Base-by-base conservation (phyloP, 53 echinoderm and acorn worm species). In the Henricia sp. region DNA sequence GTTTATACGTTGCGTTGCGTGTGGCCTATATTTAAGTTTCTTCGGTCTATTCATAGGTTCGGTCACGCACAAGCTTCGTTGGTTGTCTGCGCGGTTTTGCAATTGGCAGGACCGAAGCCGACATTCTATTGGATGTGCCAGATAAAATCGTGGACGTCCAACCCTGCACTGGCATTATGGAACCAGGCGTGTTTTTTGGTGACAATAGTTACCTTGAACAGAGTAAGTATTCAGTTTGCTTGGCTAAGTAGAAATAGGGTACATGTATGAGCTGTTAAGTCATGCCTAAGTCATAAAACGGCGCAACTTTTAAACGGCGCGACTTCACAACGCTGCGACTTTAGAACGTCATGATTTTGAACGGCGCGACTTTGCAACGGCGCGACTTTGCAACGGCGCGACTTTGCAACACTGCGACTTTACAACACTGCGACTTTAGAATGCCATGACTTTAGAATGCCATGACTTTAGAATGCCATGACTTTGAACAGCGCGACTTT, bases 101-200 rank as follows among this genome's bases (percentile, higher is more conserved):
- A 62, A 70, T 90, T 23, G 89, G 95, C 3, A 56, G 88, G 30
- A 25, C 37, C 0, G 64, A 37, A 0, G 64, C 70, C 25, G 90
- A 76, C 26, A 52, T 52, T 19, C 41, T 63, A 11, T 36, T 89
- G 16, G 78, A 71, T 6, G 30, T 17, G 1, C 71, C 83, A 14
- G 82, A 26, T 29, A 34, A 10, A 0, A 50, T 20, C 43, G 78
- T 85, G 23, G 93, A 93, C 46, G 89, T 85, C 27, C 68, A 77
- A 28, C 87, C 83, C 1, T 96, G 96, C 63, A 85, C 70, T 9
- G 87, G 86, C 0, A 82, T 89, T 52, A 80, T 88, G 21, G 96
- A 95, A 64, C 93, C 91, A 2, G 96, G 96, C 2, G 91, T 91
- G 37, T 95, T 91, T 89, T 86, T 93, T 68, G 93, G 93, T 28